A percentile compares a stretch with the other conserved stretches of the same genome.
phyloP scores from a whole-genome alignment of 2,797 vertebrate species.

The Phoxinus dragarum region DNA sequence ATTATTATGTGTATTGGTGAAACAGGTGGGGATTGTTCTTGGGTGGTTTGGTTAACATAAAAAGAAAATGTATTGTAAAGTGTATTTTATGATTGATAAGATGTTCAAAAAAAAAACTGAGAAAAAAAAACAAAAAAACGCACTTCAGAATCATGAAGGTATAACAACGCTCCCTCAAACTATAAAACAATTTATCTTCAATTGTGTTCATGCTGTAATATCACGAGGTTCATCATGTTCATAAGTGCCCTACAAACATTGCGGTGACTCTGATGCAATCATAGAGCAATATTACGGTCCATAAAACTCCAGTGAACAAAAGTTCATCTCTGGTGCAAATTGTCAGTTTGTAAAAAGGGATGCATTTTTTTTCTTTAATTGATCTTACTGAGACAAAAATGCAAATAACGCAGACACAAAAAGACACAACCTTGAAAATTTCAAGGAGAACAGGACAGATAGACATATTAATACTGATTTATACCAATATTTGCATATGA shows the following conservation, averaged over 20 bases:
- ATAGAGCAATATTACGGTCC: background rate
- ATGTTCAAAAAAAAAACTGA: too few relatives aligned
- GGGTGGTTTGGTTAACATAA: too few relatives aligned
- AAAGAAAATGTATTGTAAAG: too few relatives aligned
- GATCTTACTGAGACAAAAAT: conserved; percentile 56
- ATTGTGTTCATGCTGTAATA: background rate
- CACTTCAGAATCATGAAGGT: background rate
- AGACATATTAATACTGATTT: conserved; percentile 61
- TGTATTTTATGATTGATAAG: too few relatives aligned
- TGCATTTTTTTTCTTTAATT: conserved; percentile 54
- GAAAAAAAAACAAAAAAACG: too few relatives aligned
- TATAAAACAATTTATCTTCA: background rate
- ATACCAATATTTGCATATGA: conserved; percentile 50
- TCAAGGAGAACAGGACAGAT: conserved; percentile 39
- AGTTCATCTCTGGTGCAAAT: background rate
- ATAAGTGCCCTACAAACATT: background rate
- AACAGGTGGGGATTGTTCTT: too few relatives aligned
- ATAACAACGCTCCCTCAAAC: background rate
- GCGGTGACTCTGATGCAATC: background rate
- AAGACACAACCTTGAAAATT: conserved; percentile 16
- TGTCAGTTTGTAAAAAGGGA: conserved; percentile 53
- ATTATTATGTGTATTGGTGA: too few relatives aligned
- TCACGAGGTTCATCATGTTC: background rate
- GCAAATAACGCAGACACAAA: conserved; percentile 57
- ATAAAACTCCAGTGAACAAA: background rate